Conservation (phyloP, 2,113 vertebrate species). For the Serilophus lunatus region DNA sequence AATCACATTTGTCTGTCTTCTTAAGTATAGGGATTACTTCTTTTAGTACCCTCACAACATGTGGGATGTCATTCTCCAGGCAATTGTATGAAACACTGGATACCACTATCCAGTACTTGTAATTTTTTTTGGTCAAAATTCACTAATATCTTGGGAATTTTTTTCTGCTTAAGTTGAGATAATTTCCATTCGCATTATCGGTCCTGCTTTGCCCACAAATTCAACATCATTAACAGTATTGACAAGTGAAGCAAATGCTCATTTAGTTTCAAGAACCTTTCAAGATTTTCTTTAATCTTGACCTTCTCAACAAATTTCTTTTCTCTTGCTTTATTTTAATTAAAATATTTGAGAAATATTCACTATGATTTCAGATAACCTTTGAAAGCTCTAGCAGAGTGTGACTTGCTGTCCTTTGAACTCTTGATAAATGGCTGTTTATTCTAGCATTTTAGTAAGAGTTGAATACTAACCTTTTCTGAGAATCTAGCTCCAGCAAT, state of each 20-base stretch:
- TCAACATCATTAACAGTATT: neutral
- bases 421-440: neutral
- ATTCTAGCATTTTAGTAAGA: neutral
- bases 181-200: neutral
- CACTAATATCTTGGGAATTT: neutral
- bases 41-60: neutral
- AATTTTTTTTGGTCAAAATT: neutral
- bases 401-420: constrained; percentile 19
- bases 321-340: constrained; percentile 11
- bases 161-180: neutral
- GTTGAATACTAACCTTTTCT: neutral
- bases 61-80: neutral
- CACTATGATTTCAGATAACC: constrained; percentile 7
- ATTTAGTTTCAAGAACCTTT: constrained; percentile 26
- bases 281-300: neutral
- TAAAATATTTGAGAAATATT: neutral
- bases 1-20: neutral
- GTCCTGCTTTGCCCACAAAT: neutral
- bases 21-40: neutral
- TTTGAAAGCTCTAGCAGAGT: neutral
- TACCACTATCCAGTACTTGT: neutral
- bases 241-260: neutral
- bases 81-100: neutral
- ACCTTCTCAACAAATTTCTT: neutral
- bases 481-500: neutral